A percentile compares a stretch with the other conserved stretches of the same genome.
Conservation (phyloP, 2,888 invertebrate genomes). For the Chaetogeoica ovagalla region DNA sequence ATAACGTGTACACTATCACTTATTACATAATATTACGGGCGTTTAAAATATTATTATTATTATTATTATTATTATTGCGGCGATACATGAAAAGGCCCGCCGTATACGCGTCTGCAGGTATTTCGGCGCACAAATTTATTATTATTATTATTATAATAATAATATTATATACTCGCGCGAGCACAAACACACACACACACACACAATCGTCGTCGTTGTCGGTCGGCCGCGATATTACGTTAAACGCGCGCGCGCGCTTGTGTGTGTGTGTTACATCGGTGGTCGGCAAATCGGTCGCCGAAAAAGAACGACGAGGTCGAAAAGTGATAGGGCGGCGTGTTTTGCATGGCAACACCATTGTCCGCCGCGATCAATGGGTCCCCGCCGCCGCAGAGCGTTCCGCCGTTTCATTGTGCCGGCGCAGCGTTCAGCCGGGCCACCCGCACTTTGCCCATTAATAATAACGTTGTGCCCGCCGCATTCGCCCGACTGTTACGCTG, state of each 20-base stretch:
- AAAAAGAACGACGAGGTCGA: conserved; percentile 19
- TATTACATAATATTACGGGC: no score
- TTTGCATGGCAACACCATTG: conserved; percentile 44
- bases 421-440: conserved; percentile 34
- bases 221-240: not conserved
- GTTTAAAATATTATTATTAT: no score
- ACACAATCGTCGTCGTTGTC: no score
- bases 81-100: no score
- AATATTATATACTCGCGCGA: not conserved
- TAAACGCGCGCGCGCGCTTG: not conserved
- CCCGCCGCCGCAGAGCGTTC: conserved; percentile 31
- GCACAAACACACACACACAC: not conserved
- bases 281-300: conserved; percentile 27
- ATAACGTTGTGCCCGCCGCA: conserved; percentile 37
- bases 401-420: conserved; percentile 23
- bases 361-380: conserved; percentile 51
- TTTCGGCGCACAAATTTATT: no score
- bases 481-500: conserved; percentile 28
- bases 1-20: no score
- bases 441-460: conserved; percentile 51
- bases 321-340: conserved; percentile 49
- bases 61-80: no score
- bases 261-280: not conserved
- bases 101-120: no score
- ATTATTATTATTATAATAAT: no score